A percentile compares a stretch with the other conserved stretches of the same genome.
phyloP scores from a whole-genome alignment of 2,113 vertebrate species.

The Caranx melampygus region DNA sequence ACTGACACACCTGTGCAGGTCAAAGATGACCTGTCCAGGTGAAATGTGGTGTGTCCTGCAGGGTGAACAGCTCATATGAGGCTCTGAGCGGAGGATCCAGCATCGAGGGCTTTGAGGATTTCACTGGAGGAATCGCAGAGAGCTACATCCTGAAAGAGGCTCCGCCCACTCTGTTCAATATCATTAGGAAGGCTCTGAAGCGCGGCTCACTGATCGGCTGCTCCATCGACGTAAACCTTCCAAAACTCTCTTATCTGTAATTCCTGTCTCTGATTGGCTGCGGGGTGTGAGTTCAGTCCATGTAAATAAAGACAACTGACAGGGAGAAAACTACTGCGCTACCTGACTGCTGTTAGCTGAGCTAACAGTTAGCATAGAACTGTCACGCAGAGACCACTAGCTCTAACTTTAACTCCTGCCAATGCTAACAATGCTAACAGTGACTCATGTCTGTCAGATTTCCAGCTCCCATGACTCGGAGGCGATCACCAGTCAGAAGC shows the following conservation, averaged over 20 bases:
- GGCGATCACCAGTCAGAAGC: slow-evolving; percentile 53
- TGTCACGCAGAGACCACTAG: too few species aligned
- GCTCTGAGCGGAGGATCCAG: slow-evolving; percentile 65
- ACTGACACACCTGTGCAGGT: background rate
- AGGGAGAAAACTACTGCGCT: too few species aligned
- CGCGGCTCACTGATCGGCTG: slow-evolving; percentile 60
- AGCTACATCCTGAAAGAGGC: slow-evolving; percentile 57
- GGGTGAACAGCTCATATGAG: slow-evolving; percentile 73
- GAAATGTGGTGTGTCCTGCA: slow-evolving; percentile 4
- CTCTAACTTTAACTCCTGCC: too few species aligned
- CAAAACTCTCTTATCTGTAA: background rate
- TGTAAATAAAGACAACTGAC: too few species aligned
- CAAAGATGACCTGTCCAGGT: too few species aligned
- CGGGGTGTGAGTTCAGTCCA: background rate
- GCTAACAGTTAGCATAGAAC: too few species aligned
- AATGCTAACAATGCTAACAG: too few species aligned
- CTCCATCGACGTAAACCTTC: slow-evolving; percentile 55
- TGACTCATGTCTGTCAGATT: slow-evolving; percentile 46
- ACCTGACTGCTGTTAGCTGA: too few species aligned
- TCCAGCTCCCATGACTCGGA: slow-evolving; percentile 55
- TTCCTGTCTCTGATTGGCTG: background rate
- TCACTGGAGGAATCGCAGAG: slow-evolving; percentile 68
- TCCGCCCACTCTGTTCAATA: slow-evolving; percentile 47
- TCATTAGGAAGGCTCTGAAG: slow-evolving; percentile 59
- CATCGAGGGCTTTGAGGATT: slow-evolving; percentile 75